Evolutionary conservation across 2,888 invertebrate species (phyloP), one percentile per base, ranked within the genome.

Genomic region (Adineta ricciae): DNA sequence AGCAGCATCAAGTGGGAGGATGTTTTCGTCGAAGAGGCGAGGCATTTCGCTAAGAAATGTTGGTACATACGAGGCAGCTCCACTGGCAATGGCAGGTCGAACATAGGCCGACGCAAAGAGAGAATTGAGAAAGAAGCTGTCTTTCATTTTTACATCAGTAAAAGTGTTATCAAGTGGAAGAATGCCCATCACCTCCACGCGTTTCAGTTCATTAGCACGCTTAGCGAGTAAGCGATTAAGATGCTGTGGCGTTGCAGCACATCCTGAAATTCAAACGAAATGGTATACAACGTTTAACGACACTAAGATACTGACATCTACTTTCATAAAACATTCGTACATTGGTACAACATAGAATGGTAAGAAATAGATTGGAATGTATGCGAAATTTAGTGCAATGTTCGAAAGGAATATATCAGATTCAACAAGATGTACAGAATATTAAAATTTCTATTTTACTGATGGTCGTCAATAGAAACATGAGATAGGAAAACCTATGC

Each of bases 31-130:
- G 92, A 97, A 97, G 86, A 97, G 91, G 87, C 93, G 92, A 2
- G 97, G 97, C 88, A 97, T 97, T 91, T 97, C 97, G 87, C 94
- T 94, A 9, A 97, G 92, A 91, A 97, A 97, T 88, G 96, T 95
- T 3, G 96, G 95, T 87, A 95, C 93, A 87, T 93, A 93, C 89
- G 97, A 97, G 0, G 94, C 95, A 83, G 94, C 92, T 0, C 97
- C 97, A 24, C 94, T 95, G 2, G 94, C 94, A 0, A 96, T 95
- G 0, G 96, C 93, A 89, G 94, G 92, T 41, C 97, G 93, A n/a
- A 96, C 95, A 90, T 96, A 96, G 0, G 93, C 94, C 0, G 95
- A 96, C 93, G 96, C 95, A 90, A 97, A 97, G 88, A 96, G 93
- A 0, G 96, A 96, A 84, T 93, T 92, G 0, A 95, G 95, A 84